Evolutionary conservation across 2,797 vertebrate genomes (phyloP), one percentile per base, ranked within the genome.

Genomic region (Thalassophryne amazonica): DNA sequence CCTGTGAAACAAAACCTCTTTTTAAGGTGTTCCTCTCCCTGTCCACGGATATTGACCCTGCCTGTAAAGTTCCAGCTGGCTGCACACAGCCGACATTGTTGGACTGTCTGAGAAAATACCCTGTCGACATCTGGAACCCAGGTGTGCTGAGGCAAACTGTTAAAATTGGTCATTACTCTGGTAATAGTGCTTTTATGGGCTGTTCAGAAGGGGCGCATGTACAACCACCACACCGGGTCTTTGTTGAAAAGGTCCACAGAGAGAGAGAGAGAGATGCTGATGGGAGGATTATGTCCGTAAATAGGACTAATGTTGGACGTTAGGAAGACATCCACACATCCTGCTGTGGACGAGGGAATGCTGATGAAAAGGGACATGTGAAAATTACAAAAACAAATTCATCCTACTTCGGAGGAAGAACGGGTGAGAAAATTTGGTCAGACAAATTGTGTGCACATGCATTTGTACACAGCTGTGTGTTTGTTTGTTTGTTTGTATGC

Each of bases 111-210:
- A 69, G 65, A 58, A 78, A 78, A 84, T 80, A 84, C 70, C 83
- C 66, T 57, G 72, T 53, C 63, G 69, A 69, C 46, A 72, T 69
- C 87, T 83, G 91, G 93, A 93, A 92, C 93, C 93, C 94, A 95
- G 93, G 94, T 96, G 94, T 92, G 92, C 85, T 76, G 91, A 93
- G 86, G 81, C 86, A 89, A 93, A 93, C 91, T 92, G 92, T 94
- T 94, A 94, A 94, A 94, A 95, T 92, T 93, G 91, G 92, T 94
- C 93, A 94, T 95, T 94, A 93, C 91, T 94, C 92, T 92, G 92
- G 64, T 83, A 85, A 87, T 85, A 69, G 92, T 90, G 91, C 88
- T 90, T 94, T 84, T 84, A 85, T 75, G 75, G 76, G 76, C 77
- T 52, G 45, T 53, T 78, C 67, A 25, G 67, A 63, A 40, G 78